Evolutionary conservation across 2,113 vertebrate genomes (phyloP), one percentile per base, ranked within the genome.

Genomic region (Hyperoodon ampullatus): DNA sequence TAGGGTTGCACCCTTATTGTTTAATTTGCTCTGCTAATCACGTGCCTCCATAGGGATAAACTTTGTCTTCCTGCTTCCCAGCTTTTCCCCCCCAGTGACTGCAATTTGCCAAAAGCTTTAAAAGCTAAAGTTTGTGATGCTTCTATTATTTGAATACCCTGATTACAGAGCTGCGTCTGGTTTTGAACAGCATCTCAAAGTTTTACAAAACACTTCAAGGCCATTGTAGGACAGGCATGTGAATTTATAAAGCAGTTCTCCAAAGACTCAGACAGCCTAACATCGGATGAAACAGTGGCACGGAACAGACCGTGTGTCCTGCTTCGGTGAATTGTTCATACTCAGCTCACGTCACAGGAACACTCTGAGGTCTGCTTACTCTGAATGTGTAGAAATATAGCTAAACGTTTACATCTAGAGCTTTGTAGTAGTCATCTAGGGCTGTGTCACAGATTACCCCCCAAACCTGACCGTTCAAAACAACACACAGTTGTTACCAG

Each of bases 401-500:
- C 33, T 5, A 5, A 53, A 30, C 14, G 11, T 24, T 70, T 8
- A 39, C 44, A 3, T 8, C 8, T 35, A 63, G 95, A 60, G 39
- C 35, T 72, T 44, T 19, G 21, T 28, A 2, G 42, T 33, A 3
- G 2, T 75, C n/a, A 74, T 33, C 58, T 42, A 66, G 30, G 65
- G 10, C n/a, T 7, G 23, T 0, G 1, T 53, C 42, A 61, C 1
- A 70, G 33, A 47, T 30, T 10, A n/a, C 9, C 35, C 15, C 55
- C 77, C 14, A 60, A 53, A 80, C 55, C 23, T 23, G n/a, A 30
- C 77, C 26, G 16, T n/a, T 74, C 14, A 61, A 24, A 84, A 50
- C 60, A 9, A 58, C 10, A 70, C 11, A 15, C 42, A 16, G 47
- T n/a, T 8, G 1, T 44, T 1, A 6, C 0, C 1, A 15, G 6